Percentiles rank a stretch among this genome's conserved stretches.
Conservation (phyloP, 2,797 vertebrate genomes). For the Vipera latastei region DNA sequence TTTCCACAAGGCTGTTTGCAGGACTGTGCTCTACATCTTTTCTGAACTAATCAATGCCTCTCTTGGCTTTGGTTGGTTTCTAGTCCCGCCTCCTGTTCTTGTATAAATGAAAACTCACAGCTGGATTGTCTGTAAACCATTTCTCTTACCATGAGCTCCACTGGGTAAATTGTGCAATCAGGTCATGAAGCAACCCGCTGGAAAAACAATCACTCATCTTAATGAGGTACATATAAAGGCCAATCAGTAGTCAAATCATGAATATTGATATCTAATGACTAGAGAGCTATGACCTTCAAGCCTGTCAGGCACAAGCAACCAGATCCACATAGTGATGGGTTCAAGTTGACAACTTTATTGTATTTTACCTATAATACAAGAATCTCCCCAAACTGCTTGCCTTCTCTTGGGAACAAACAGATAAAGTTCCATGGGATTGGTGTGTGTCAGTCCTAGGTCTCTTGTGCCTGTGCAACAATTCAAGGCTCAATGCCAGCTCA, state of each 20-base stretch:
- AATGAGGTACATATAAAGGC: conserved; percentile 55
- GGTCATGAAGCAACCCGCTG: conserved; percentile 51
- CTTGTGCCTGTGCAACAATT: background rate
- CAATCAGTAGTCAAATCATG: conserved; percentile 61
- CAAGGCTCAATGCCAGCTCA: background rate
- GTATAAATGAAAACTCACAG: conserved; percentile 76
- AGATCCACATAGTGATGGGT: background rate
- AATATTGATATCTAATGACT: conserved; percentile 58
- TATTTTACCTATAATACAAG: background rate
- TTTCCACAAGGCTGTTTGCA: conserved; percentile 68
- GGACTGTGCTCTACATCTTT: conserved; percentile 71
- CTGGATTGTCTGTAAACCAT: conserved; percentile 78
- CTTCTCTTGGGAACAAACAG: background rate
- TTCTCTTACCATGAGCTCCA: conserved; percentile 63
- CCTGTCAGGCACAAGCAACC: background rate
- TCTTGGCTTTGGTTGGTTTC: conserved; percentile 68
- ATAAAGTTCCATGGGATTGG: background rate
- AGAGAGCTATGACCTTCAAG: conserved; percentile 63
- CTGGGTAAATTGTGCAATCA: conserved; percentile 59
- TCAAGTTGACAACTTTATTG: background rate
- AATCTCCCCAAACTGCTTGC: background rate
- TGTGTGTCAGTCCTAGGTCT: background rate
- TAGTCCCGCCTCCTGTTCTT: conserved; percentile 75
- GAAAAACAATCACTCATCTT: conserved; percentile 60
- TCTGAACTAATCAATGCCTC: conserved; percentile 71